Percentiles rank a stretch among this genome's conserved stretches.
These are phyloP conservation scores for Halocynthia aurantium DNA, from an alignment of 23 tunicate species.

Conservation along the genomic window DNA sequence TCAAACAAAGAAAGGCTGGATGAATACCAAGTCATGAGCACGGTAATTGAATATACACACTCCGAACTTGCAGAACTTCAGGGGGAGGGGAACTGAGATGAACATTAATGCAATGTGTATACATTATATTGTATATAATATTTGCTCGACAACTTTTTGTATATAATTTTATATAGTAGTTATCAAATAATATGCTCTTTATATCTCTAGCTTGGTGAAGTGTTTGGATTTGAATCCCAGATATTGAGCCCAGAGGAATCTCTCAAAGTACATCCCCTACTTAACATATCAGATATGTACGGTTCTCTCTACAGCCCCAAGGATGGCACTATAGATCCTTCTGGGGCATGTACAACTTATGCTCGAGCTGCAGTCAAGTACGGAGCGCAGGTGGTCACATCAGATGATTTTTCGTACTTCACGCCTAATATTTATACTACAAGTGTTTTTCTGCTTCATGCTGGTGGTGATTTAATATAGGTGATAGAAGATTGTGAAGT, in stretches of 20 bases:
- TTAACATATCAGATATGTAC: constrained; percentile 45
- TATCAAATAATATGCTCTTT: neutral
- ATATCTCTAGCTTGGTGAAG: constrained; percentile 45
- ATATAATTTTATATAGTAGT: too few species aligned
- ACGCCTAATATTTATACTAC: neutral
- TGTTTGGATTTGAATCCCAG: constrained; percentile 56
- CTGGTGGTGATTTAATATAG: constrained; percentile 17
- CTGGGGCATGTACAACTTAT: constrained; percentile 67
- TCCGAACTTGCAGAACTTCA: neutral
- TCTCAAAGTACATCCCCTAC: constrained; percentile 53
- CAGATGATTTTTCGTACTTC: neutral
- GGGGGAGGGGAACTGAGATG: too few species aligned
- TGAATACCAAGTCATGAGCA: constrained; percentile 66
- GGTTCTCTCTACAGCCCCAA: constrained; percentile 70
- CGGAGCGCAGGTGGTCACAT: constrained; percentile 54
- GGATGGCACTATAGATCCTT: constrained; percentile 87
- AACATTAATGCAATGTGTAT: too few species aligned
- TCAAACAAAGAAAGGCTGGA: constrained; percentile 55
- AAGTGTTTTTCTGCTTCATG: neutral
- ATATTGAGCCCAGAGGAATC: constrained; percentile 49
- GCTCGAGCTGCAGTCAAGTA: constrained; percentile 73
- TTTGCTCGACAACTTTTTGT: too few species aligned
- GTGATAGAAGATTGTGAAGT: constrained; percentile 54
- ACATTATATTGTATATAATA: too few species aligned
- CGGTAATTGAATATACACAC: constrained; percentile 21